Evolutionary conservation across 1,140 invertebrate genomes (phyloP).

Genomic region (Fopius arisanus): DNA sequence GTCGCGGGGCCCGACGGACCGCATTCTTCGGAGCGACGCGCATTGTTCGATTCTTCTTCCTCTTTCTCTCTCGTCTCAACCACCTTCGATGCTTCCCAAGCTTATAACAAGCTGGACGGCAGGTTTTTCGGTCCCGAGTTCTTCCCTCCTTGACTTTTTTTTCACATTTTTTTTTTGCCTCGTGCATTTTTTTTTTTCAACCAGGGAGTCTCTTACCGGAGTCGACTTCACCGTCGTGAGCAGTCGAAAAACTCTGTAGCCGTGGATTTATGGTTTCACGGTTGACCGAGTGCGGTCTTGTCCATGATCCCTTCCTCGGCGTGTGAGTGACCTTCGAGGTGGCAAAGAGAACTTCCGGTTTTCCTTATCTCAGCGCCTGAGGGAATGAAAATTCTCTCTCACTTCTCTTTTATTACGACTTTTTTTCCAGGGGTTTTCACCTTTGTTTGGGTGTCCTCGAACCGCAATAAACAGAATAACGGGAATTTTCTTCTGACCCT

Average conservation of each 20-base stretch:
- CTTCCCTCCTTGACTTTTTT: conserved; percentile 6
- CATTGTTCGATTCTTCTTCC: conserved; percentile 57
- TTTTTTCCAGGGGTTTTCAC: neutral
- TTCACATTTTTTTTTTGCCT: conserved; percentile 17
- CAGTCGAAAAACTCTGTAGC: conserved; percentile 56
- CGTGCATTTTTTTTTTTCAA: conserved; percentile 19
- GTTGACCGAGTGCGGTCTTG: conserved; percentile 62
- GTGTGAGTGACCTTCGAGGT: conserved; percentile 53
- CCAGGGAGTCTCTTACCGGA: neutral
- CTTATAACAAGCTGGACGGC: conserved; percentile 51
- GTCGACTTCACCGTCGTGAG: conserved; percentile 28
- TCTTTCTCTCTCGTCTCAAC: conserved; percentile 36
- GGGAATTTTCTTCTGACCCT: neutral
- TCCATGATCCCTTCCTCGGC: conserved; percentile 15
- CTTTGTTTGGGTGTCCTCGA: neutral
- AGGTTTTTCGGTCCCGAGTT: conserved; percentile 43
- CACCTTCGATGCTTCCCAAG: conserved; percentile 22
- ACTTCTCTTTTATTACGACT: too few relatives aligned
- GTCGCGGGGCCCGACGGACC: conserved; percentile 57
- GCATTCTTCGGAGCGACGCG: conserved; percentile 63
- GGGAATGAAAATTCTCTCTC: neutral
- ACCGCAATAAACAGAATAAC: conserved; percentile 7
- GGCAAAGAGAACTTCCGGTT: conserved; percentile 17
- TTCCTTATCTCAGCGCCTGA: neutral
- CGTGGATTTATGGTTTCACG: conserved; percentile 57